phyloP scores from a whole-genome alignment of 1,140 invertebrate genomes.

The Venustaconcha ellipsiformis region DNA sequence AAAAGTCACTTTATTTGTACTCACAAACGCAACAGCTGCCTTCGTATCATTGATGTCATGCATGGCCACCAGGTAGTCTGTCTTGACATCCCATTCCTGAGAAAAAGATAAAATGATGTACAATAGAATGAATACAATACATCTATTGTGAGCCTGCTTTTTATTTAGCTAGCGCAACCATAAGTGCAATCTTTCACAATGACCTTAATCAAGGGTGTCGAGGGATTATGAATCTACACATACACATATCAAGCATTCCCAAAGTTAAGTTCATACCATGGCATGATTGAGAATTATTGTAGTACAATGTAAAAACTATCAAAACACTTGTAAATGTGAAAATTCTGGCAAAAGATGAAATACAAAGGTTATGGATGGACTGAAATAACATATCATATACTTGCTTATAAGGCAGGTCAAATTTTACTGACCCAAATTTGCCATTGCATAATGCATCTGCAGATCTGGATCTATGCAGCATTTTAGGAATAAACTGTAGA shows the following conservation, averaged over 20 bases:
- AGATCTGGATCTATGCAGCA: no score
- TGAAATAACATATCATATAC: no score
- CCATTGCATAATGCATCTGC: no score
- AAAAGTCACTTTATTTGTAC: neutral
- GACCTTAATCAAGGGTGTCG: neutral
- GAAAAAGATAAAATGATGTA: conserved; percentile 10
- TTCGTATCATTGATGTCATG: conserved; percentile 49
- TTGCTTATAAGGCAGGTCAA: no score
- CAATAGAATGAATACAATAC: neutral
- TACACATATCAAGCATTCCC: neutral
- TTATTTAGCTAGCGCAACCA: neutral
- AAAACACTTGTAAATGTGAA: no score
- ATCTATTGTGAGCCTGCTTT: neutral
- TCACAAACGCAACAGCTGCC: conserved; percentile 18
- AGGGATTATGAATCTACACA: neutral
- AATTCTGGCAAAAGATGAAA: no score
- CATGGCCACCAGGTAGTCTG: conserved; percentile 49
- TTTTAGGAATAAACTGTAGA: no score
- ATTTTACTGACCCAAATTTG: no score
- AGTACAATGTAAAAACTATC: no score
- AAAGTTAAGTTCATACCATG: neutral
- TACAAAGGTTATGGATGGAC: no score
- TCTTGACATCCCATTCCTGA: conserved; percentile 52
- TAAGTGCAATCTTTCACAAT: neutral
- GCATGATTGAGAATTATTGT: no score